Conservation (phyloP, 2,888 invertebrate genomes). For the Tortricodes alternella region DNA sequence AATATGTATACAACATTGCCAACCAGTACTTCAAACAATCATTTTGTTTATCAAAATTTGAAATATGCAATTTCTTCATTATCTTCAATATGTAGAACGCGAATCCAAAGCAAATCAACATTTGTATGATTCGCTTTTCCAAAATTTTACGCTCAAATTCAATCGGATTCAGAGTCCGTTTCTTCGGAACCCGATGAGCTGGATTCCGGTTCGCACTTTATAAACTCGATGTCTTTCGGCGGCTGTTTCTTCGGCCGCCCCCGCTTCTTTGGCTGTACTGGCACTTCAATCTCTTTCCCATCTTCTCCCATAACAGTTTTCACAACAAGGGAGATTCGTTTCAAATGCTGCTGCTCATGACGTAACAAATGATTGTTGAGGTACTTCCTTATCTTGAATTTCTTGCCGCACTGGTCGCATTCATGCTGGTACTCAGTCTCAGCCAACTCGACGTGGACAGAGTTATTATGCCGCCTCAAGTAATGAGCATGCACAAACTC, state of each 20-base stretch:
- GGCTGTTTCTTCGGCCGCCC: constrained; percentile 44
- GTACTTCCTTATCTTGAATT: constrained; percentile 69
- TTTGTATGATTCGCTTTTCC: too few relatives aligned
- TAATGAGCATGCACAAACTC: constrained; percentile 75
- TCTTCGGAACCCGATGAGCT: constrained; percentile 58
- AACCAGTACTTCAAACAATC: neutral
- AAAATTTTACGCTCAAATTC: constrained; percentile 11
- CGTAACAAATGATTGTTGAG: constrained; percentile 67
- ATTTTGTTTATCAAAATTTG: neutral
- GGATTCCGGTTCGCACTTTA: constrained; percentile 72
- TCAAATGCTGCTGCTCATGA: constrained; percentile 74
- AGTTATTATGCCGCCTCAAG: constrained; percentile 62
- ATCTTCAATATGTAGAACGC: too few relatives aligned
- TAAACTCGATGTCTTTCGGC: constrained; percentile 69
- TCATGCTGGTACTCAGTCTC: constrained; percentile 68
- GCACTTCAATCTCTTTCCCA: constrained; percentile 38
- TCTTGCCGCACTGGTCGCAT: constrained; percentile 70
- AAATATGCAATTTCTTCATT: too few relatives aligned
- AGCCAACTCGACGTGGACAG: constrained; percentile 67
- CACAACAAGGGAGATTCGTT: constrained; percentile 70
- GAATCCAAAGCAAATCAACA: too few relatives aligned
- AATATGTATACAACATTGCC: neutral
- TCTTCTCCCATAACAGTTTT: constrained; percentile 70
- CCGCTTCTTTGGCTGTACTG: constrained; percentile 40
- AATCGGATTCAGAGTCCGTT: constrained; percentile 47